phyloP scores from a whole-genome alignment of 2,888 invertebrate species.

The Sialis lutaria region DNA sequence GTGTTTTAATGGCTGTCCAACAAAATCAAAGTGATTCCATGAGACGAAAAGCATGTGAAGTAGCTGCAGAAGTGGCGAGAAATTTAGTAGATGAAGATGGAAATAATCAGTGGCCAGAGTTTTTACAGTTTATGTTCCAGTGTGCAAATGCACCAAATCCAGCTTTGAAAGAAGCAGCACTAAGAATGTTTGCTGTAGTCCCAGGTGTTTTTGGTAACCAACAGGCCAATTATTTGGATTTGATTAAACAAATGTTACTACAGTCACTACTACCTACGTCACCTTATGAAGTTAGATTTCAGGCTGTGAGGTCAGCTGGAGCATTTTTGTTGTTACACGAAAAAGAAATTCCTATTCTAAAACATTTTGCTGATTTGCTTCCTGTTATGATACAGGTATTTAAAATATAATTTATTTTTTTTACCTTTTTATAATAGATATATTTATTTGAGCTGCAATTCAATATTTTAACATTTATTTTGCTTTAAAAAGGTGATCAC shows the following conservation, averaged over 20 bases:
- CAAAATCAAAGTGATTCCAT: slow-evolving; percentile 63
- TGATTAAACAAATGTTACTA: slow-evolving; percentile 89
- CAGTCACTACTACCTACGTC: slow-evolving; percentile 60
- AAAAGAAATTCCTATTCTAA: slow-evolving; percentile 77
- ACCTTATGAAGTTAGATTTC: slow-evolving; percentile 56
- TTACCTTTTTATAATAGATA: slow-evolving; percentile 8
- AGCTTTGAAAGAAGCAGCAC: slow-evolving; percentile 78
- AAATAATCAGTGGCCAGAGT: slow-evolving; percentile 92
- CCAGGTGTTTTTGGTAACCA: slow-evolving; percentile 96
- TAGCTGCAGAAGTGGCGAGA: slow-evolving; percentile 88
- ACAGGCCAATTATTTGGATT: slow-evolving; percentile 74
- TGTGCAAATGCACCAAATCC: slow-evolving; percentile 74
- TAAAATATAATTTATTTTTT: slow-evolving; percentile 15
- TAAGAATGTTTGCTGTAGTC: slow-evolving; percentile 87
- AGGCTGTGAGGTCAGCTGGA: slow-evolving; percentile 68
- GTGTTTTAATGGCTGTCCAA: slow-evolving; percentile 70
- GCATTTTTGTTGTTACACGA: slow-evolving; percentile 87
- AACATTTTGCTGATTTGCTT: slow-evolving; percentile 74
- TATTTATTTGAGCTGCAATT: not conserved
- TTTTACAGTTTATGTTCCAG: slow-evolving; percentile 80
- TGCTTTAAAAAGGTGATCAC: slow-evolving; percentile 40
- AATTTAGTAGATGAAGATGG: slow-evolving; percentile 92
- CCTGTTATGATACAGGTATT: slow-evolving; percentile 50
- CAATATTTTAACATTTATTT: not conserved
- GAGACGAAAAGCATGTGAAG: slow-evolving; percentile 86